phyloP scores from a whole-genome alignment of 30 jellyfish, hydroid and myxozoan genomes.

The Turritopsis rubra region DNA sequence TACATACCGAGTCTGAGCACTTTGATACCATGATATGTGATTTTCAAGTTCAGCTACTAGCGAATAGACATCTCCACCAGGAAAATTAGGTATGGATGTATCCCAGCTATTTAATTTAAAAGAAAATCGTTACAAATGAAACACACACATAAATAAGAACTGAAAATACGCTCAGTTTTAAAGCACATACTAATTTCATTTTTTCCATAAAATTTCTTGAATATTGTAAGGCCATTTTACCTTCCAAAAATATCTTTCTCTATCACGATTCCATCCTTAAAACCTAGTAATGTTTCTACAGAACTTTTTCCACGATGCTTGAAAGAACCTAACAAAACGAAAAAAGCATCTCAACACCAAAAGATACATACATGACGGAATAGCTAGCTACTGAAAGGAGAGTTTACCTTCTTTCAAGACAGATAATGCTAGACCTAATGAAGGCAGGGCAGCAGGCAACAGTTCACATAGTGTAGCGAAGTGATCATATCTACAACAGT shows the following conservation, averaged over 20 bases:
- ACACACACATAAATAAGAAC: not conserved
- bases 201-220: too few species aligned
- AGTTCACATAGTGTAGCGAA: constrained; percentile 53
- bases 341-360: not conserved
- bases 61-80: constrained; percentile 46
- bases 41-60: constrained; percentile 45
- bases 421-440: constrained; percentile 32
- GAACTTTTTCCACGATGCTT: constrained; percentile 15
- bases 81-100: constrained; percentile 21
- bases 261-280: constrained; percentile 11
- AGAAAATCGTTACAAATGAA: not conserved
- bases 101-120: constrained; percentile 6
- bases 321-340: not conserved
- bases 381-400: too few species aligned
- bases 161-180: too few species aligned
- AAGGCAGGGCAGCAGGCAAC: constrained; percentile 49
- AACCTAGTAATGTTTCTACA: constrained; percentile 27
- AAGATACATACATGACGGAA: not conserved
- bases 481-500: constrained; percentile 35
- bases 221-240: constrained; percentile 6
- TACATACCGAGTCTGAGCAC: constrained; percentile 31
- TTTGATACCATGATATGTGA: constrained; percentile 38
- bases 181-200: too few species aligned
- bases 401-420: constrained; percentile 34
- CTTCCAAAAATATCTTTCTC: constrained; percentile 39